Evolutionary conservation across 2,888 invertebrate species (phyloP), one percentile per base, ranked within the genome.

Genomic region (Habroteleia sp.): DNA sequence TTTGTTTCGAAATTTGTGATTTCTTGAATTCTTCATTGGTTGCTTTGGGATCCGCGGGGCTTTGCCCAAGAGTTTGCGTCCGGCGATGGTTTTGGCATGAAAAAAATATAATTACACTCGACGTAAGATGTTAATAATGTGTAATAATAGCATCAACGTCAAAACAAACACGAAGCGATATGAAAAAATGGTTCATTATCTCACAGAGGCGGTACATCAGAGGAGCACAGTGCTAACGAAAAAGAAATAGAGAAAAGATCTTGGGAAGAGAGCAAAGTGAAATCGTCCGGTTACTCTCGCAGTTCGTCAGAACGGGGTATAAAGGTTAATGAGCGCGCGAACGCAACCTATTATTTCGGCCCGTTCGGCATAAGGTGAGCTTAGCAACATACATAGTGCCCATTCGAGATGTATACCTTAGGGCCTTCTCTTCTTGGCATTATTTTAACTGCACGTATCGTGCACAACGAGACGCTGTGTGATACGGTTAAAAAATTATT

Each of bases 291-390:
- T 84, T 85, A 84, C 84, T 84, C 81, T n/a, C n/a, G 84, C 81
- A 77, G 83, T 82, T 79, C 80, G 84, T 80, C 82, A 80, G 68
- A 56, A 41, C 42, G 58, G 84, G 86, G 87, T 87, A 87, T 86
- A 87, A 88, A 88, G 88, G 88, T 87, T 88, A 88, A 88, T 88
- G 88, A 87, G 87, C 86, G 85, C 86, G 79, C 85, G 83, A 84
- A 87, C 87, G 84, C 85, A 88, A 87, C 87, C 88, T 88, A 88
- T 88, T 87, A 88, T 88, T 88, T 88, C 81, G 84, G 83, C 82
- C 84, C 84, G 84, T 81, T 83, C 84, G 82, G 77, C 54, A 44
- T 62, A 58, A 66, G 54, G 54, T 31, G 41, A 29, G 52, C 63
- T 41, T 25, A 27, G 41, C 42, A 13, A 44, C 27, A 8, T 20